phyloP scores from a whole-genome alignment of 2,113 vertebrate genomes.

The Tragelaphus buxtoni region DNA sequence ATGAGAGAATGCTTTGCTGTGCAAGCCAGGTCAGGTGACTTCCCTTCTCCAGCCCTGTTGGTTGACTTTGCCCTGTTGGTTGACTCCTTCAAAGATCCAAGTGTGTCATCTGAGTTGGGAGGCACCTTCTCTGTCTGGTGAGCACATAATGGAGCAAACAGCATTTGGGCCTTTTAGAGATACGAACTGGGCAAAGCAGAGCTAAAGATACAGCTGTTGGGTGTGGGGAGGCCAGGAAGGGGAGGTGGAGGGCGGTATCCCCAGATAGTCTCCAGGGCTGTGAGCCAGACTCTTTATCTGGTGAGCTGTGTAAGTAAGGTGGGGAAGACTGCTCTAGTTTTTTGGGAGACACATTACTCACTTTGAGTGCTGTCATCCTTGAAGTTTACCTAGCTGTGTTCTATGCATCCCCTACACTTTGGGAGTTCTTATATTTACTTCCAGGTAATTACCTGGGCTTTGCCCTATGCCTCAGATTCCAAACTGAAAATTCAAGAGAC shows the following conservation, averaged over 20 bases:
- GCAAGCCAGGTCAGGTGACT: background rate
- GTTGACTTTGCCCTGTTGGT: background rate
- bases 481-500: slow-evolving; percentile 11
- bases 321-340: background rate
- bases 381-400: background rate
- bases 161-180: background rate
- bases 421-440: background rate
- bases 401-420: background rate
- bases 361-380: background rate
- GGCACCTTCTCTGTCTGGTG: background rate
- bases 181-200: background rate
- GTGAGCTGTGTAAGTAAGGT: background rate
- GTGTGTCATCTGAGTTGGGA: background rate
- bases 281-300: background rate
- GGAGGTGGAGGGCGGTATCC: background rate
- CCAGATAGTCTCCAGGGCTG: background rate
- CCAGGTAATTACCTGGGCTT: background rate
- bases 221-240: background rate
- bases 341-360: background rate
- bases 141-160: background rate
- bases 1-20: background rate
- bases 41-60: background rate
- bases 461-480: background rate
- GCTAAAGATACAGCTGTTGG: background rate
- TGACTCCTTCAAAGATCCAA: background rate